Evolutionary conservation across 2,797 vertebrate genomes (phyloP).

Genomic region (Lepidocolaptes lacrymiger): DNA sequence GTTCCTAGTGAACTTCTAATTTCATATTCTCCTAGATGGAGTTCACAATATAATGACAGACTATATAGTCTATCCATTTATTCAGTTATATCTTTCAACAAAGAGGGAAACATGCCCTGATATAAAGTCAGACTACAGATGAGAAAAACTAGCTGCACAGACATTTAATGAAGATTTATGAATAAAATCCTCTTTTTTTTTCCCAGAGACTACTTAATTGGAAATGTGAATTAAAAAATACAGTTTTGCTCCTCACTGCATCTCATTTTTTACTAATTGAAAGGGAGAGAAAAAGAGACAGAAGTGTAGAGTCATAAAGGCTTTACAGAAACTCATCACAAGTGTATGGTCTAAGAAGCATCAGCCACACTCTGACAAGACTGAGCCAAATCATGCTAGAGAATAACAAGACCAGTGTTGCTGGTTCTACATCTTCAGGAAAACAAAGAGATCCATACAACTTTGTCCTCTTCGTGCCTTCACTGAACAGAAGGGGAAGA

Average conservation of each 20-base stretch:
- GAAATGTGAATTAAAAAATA: not conserved
- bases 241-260: not conserved
- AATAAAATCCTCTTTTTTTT: not conserved
- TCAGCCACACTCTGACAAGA: not conserved
- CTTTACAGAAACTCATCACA: not conserved
- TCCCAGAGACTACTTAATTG: not conserved
- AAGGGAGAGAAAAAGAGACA: not conserved
- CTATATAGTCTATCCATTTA: not conserved
- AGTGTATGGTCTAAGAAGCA: not conserved
- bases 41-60: not conserved
- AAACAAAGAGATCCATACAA: not conserved
- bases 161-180: not conserved
- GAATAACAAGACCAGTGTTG: not conserved
- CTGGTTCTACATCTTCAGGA: not conserved
- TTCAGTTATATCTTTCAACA: not conserved
- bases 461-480: not conserved
- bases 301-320: not conserved
- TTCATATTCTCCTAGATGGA: not conserved
- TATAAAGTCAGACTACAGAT: not conserved
- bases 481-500: not conserved
- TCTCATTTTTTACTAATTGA: not conserved
- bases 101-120: not conserved
- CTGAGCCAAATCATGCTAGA: not conserved
- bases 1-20: not conserved
- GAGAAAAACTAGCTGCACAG: not conserved